phyloP scores from a whole-genome alignment of 2,797 vertebrate species.

The Cyclura pinguis region DNA sequence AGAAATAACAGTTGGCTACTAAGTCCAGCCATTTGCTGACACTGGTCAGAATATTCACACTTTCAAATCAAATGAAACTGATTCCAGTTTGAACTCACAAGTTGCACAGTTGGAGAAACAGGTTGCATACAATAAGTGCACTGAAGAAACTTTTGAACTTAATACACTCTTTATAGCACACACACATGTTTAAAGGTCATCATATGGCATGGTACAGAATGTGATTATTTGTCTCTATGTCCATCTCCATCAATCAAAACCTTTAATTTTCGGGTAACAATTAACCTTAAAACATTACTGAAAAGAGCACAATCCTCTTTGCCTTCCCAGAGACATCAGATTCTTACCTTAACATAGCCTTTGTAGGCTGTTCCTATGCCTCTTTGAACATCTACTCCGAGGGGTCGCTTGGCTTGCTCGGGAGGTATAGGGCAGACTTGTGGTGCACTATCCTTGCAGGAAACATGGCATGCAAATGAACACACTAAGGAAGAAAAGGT shows the following conservation, averaged over 20 bases:
- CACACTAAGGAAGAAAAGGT: constrained; percentile 84
- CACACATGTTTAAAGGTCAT: not conserved
- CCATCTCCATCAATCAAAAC: not conserved
- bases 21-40: too few species aligned
- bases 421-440: constrained; percentile 94
- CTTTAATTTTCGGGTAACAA: not conserved
- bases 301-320: not conserved
- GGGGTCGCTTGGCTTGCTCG: constrained; percentile 94
- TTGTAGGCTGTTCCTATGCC: constrained; percentile 98
- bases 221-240: not conserved
- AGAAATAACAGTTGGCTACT: too few species aligned
- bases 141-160: not conserved
- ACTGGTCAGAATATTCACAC: too few species aligned
- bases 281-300: not conserved
- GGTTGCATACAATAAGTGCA: not conserved
- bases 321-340: constrained; percentile 40
- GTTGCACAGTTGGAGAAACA: not conserved
- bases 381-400: constrained; percentile 95
- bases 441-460: constrained; percentile 94
- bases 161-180: not conserved
- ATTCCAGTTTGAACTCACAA: not conserved
- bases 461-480: constrained; percentile 94
- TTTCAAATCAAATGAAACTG: too few species aligned
- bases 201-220: not conserved
- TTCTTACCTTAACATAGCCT: constrained; percentile 93